Conservation (phyloP, 2,888 invertebrate species). For the Cheilosia variabilis region DNA sequence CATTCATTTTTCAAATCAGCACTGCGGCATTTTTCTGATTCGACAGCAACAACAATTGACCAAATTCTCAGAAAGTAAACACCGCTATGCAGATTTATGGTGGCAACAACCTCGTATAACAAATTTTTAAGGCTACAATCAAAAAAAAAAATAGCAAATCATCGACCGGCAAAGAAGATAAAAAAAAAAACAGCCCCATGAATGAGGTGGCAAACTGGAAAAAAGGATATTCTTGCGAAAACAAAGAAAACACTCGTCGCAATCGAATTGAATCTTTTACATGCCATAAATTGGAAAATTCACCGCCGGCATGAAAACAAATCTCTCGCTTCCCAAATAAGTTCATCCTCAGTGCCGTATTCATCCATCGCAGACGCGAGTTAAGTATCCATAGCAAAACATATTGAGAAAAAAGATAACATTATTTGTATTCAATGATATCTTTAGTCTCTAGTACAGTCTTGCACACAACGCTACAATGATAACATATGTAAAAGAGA, state of each 20-base stretch:
- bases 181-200: constrained; percentile 23
- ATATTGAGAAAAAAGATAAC: no score
- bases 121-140: constrained; percentile 14
- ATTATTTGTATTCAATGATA: no score
- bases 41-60: neutral
- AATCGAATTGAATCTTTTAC: constrained; percentile 72
- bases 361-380: constrained; percentile 22
- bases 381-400: no score
- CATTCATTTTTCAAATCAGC: neutral
- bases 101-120: constrained; percentile 41
- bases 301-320: constrained; percentile 68
- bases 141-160: neutral
- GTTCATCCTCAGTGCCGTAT: constrained; percentile 43
- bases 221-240: constrained; percentile 43
- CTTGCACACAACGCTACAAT: no score
- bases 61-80: constrained; percentile 23
- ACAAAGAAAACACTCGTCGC: constrained; percentile 50
- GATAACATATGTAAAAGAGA: no score
- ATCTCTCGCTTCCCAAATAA: constrained; percentile 44
- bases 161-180: constrained; percentile 27
- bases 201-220: constrained; percentile 43
- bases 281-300: constrained; percentile 72
- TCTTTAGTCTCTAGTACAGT: no score
- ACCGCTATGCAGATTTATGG: constrained; percentile 57
- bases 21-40: constrained; percentile 6